Conservation (phyloP, 2,888 invertebrate species). For the Cabera pusaria region DNA sequence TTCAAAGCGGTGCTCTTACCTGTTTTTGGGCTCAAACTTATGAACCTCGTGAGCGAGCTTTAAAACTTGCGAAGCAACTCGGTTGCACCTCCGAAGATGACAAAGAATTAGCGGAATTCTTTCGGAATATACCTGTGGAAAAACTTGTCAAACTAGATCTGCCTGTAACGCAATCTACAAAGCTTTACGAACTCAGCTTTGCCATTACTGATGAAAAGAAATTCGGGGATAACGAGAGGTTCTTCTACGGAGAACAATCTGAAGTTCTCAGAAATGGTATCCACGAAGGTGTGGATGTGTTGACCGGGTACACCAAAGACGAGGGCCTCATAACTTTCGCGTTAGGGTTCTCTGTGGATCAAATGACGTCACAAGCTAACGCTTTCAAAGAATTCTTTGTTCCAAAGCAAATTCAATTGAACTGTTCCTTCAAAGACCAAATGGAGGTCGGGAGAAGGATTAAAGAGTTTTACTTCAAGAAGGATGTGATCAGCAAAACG, state of each 20-base stretch:
- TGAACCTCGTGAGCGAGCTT: slow-evolving; percentile 74
- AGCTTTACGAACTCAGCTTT: slow-evolving; percentile 38
- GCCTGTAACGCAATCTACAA: slow-evolving; percentile 35
- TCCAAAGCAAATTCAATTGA: slow-evolving; percentile 41
- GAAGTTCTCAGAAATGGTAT: slow-evolving; percentile 70
- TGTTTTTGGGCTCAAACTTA: slow-evolving; percentile 73
- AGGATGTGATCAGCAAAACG: slow-evolving; percentile 35
- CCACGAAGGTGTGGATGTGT: slow-evolving; percentile 82
- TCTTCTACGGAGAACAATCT: slow-evolving; percentile 45
- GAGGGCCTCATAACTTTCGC: slow-evolving; percentile 79
- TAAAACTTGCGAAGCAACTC: slow-evolving; percentile 46
- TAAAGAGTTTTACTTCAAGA: slow-evolving; percentile 47
- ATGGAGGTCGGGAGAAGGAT: slow-evolving; percentile 47
- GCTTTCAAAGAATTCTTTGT: slow-evolving; percentile 47
- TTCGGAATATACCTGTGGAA: slow-evolving; percentile 48
- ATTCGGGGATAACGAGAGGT: slow-evolving; percentile 51
- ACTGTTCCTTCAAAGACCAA: slow-evolving; percentile 42
- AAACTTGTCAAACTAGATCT: slow-evolving; percentile 37
- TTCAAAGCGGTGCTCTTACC: slow-evolving; percentile 87
- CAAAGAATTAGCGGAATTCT: slow-evolving; percentile 52
- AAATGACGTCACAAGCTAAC: slow-evolving; percentile 39
- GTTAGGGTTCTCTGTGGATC: slow-evolving; percentile 26
- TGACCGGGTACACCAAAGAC: slow-evolving; percentile 87
- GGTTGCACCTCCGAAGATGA: slow-evolving; percentile 54
- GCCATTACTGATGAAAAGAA: slow-evolving; percentile 48